Conservation (phyloP, 2,113 vertebrate genomes). For the Larimichthys polyactis region DNA sequence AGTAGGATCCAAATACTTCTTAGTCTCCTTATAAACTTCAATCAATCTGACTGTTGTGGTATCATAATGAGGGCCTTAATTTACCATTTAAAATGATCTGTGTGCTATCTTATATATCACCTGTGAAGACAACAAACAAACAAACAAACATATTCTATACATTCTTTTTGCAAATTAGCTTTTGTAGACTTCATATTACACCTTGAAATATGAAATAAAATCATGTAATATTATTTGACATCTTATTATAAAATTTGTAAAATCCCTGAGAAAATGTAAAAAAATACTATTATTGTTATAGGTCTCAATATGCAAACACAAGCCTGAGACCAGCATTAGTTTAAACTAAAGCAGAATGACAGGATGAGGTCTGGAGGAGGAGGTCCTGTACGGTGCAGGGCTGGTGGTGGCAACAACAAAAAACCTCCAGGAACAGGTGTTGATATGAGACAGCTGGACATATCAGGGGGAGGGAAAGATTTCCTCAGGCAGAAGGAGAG, state of each 20-base stretch:
- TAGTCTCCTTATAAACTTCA: conserved; percentile 18
- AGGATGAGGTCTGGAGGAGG: too few relatives aligned
- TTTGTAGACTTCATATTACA: conserved; percentile 1
- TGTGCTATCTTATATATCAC: neutral
- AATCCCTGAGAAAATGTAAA: neutral
- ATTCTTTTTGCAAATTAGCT: neutral
- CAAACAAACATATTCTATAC: neutral
- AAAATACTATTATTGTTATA: neutral
- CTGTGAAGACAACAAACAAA: neutral
- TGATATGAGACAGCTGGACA: too few relatives aligned
- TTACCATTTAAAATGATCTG: neutral
- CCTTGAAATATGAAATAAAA: conserved; percentile 21
- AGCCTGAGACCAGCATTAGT: too few relatives aligned
- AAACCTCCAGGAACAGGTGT: too few relatives aligned
- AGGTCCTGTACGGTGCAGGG: too few relatives aligned
- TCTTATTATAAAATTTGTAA: neutral
- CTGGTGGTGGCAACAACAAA: too few relatives aligned
- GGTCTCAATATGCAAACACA: too few relatives aligned
- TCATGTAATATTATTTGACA: conserved; percentile 6
- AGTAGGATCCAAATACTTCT: conserved; percentile 86
- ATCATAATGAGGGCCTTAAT: neutral
- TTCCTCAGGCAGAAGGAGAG: too few relatives aligned
- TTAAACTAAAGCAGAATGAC: too few relatives aligned
- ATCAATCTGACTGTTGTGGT: conserved; percentile 20
- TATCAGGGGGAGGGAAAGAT: too few relatives aligned